Evolutionary conservation across 2,113 vertebrate species (phyloP), one percentile per base, ranked within the genome.

Genomic region (Caloenas nicobarica): DNA sequence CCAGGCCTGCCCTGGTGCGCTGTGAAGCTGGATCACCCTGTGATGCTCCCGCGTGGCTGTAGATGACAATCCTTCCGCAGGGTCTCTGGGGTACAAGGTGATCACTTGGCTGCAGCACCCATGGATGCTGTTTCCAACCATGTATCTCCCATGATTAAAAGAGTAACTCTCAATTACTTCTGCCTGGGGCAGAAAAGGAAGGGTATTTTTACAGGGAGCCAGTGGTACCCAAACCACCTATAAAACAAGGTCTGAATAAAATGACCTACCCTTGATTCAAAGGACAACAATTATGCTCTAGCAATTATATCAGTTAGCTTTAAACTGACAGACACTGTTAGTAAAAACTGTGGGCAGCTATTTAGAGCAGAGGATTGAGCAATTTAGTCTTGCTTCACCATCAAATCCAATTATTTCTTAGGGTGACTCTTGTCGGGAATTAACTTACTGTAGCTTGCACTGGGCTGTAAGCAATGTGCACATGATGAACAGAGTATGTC

Each of bases 361-460:
- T 74, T 78, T 76, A 76, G 38, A 95, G 91, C 60, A 90, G 71
- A 89, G 81, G 91, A 88, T 40, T 78, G 79, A 73, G 85, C 51
- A 86, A 78, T 93, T 86, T 73, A 83, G 58, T 78, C 81, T 93
- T 95, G 88, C 72, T 94, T 93, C 92, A 74, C 42, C 61, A 64
- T 74, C 80, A 88, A 96, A 88, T 86, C 51, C 42, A 88, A 53
- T 94, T 91, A 91, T 91, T 96, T 91, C 88, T 95, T 93, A 73
- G 0, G 0, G 68, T 48, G 29, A 56, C 64, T 89, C 56, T 88
- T 81, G 60, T 77, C 71, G 80, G 82, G 53, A 93, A 58, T 88
- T 87, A 91, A 84, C 50, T 68, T 73, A n/a, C 0, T 4, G 2
- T 38, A 51, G 36, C 44, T 44, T 66, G 56, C 40, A 28, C 8